A percentile compares a stretch with the other conserved stretches of the same genome.
Conservation (phyloP, 1,140 invertebrate species). For the Drosophila insularis region DNA sequence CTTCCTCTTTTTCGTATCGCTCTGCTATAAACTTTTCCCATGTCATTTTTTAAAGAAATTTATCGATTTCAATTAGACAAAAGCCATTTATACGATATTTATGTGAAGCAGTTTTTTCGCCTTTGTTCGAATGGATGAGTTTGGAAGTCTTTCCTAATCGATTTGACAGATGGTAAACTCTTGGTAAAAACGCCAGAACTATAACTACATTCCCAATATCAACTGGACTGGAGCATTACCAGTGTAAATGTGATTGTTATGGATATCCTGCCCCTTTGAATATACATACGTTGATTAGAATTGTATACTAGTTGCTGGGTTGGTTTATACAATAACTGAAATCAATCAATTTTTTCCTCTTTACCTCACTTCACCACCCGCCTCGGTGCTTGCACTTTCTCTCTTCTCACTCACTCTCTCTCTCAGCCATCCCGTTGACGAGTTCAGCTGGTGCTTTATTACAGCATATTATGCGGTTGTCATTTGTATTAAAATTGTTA, state of each 20-base stretch:
- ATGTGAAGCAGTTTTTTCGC: slow-evolving; percentile 23
- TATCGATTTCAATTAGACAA: slow-evolving; percentile 62
- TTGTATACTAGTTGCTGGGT: too few relatives aligned
- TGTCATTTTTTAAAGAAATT: slow-evolving; percentile 62
- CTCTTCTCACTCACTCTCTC: not conserved
- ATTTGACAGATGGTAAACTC: slow-evolving; percentile 36
- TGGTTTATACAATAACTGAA: not conserved
- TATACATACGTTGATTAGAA: too few relatives aligned
- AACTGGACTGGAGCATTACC: too few relatives aligned
- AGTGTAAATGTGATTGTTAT: too few relatives aligned
- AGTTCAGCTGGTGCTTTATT: slow-evolving; percentile 59
- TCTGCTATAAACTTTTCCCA: slow-evolving; percentile 51
- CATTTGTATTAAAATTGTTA: slow-evolving; percentile 81
- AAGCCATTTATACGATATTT: slow-evolving; percentile 51
- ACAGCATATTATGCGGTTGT: slow-evolving; percentile 74
- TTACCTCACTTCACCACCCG: not conserved
- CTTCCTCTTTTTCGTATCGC: not conserved
- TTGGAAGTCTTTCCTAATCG: slow-evolving; percentile 8
- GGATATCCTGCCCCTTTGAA: too few relatives aligned
- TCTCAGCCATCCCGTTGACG: slow-evolving; percentile 7
- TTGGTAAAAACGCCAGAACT: too few relatives aligned
- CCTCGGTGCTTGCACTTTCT: not conserved
- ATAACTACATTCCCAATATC: too few relatives aligned
- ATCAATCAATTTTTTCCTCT: not conserved
- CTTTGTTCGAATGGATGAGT: not conserved